Conservation (phyloP, 2,113 vertebrate species). For the Odocoileus virginianus region DNA sequence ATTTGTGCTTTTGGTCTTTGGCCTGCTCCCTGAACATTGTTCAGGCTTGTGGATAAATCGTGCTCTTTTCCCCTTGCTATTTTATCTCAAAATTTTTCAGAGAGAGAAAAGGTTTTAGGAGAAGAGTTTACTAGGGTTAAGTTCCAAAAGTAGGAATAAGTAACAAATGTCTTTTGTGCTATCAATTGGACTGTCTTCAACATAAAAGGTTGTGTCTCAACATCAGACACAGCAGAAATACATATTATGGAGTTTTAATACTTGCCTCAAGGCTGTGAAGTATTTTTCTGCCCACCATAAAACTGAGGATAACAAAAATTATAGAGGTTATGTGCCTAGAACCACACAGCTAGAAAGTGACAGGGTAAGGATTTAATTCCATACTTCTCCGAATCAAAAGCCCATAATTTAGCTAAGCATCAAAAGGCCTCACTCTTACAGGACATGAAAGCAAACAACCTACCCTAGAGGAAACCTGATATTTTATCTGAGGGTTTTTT, state of each 20-base stretch:
- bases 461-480: constrained; percentile 21
- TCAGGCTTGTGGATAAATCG: not conserved
- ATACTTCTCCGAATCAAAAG: constrained; percentile 25
- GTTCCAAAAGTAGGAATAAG: not conserved
- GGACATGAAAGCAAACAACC: constrained; percentile 27
- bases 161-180: not conserved
- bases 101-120: not conserved
- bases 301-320: constrained; percentile 56
- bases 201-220: not conserved
- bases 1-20: not conserved
- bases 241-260: not conserved
- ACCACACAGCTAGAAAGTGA: constrained; percentile 43
- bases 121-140: not conserved
- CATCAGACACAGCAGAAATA: not conserved
- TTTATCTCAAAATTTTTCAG: not conserved
- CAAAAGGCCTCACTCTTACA: constrained; percentile 36
- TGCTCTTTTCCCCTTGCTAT: not conserved
- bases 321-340: constrained; percentile 34
- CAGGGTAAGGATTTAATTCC: constrained; percentile 47
- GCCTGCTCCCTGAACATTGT: not conserved
- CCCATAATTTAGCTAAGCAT: constrained; percentile 45
- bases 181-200: not conserved
- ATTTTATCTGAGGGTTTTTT: constrained; percentile 24
- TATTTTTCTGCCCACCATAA: constrained; percentile 38
- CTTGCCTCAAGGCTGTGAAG: not conserved